Evolutionary conservation across 2,113 vertebrate genomes (phyloP).

Genomic region (Isurus oxyrinchus): DNA sequence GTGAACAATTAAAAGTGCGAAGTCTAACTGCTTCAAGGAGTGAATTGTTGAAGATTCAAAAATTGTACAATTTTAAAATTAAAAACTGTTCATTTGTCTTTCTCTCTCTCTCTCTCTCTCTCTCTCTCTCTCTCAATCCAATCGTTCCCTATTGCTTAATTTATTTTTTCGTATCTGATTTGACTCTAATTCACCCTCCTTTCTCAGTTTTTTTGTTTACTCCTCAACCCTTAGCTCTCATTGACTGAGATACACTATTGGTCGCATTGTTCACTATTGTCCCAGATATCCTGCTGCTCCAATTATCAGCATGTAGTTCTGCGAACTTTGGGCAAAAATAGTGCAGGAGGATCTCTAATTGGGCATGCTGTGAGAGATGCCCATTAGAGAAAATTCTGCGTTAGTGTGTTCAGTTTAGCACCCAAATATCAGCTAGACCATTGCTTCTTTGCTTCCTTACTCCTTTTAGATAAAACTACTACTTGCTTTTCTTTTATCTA

Average conservation of each 20-base stretch:
- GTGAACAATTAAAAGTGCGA: neutral
- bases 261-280: neutral
- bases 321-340: neutral
- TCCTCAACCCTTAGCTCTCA: neutral
- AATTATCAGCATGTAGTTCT: neutral
- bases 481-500: neutral
- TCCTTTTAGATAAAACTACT: neutral
- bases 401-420: too few species aligned
- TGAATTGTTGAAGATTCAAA: neutral
- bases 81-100: neutral
- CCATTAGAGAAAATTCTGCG: neutral
- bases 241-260: neutral
- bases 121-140: neutral
- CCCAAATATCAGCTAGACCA: neutral
- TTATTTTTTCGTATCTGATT: neutral
- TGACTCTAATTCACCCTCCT: neutral
- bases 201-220: neutral
- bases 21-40: neutral
- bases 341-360: neutral
- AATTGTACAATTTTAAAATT: neutral
- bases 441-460: neutral
- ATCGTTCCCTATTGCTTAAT: neutral
- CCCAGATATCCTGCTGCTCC: neutral
- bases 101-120: too few species aligned
- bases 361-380: neutral